phyloP scores from a whole-genome alignment of 2,113 vertebrate species.

The Corvus moneduloides region DNA sequence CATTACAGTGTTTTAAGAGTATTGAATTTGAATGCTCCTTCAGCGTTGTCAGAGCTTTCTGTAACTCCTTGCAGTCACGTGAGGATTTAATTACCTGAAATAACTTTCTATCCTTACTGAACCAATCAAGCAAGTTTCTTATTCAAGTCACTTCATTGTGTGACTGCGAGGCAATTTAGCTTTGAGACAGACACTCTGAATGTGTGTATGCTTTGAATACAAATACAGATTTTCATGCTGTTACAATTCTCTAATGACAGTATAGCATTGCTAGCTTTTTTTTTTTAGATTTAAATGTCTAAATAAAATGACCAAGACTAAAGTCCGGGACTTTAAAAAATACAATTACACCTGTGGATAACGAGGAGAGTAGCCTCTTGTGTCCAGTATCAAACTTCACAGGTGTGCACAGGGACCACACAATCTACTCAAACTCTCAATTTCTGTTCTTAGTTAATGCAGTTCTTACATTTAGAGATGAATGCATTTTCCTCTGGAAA shows the following conservation, averaged over 20 bases:
- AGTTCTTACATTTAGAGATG: neutral
- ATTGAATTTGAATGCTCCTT: neutral
- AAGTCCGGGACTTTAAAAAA: neutral
- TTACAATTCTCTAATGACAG: neutral
- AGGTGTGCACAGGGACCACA: neutral
- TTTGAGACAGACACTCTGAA: neutral
- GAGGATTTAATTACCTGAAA: neutral
- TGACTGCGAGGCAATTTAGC: neutral
- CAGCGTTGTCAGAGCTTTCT: neutral
- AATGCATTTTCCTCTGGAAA: neutral
- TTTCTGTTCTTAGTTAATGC: neutral
- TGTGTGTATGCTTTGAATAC: neutral
- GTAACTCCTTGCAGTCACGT: neutral
- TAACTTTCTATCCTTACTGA: neutral
- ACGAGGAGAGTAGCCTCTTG: neutral
- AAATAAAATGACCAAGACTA: neutral
- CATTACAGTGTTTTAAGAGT: neutral
- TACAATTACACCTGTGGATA: neutral
- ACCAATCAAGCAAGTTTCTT: neutral
- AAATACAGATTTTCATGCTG: neutral
- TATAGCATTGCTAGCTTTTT: neutral
- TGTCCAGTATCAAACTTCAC: neutral
- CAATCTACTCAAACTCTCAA: neutral
- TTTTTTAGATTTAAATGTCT: neutral
- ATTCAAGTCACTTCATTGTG: neutral